Conservation (phyloP, 2,113 vertebrate genomes). For the Craseonycteris thonglongyai region DNA sequence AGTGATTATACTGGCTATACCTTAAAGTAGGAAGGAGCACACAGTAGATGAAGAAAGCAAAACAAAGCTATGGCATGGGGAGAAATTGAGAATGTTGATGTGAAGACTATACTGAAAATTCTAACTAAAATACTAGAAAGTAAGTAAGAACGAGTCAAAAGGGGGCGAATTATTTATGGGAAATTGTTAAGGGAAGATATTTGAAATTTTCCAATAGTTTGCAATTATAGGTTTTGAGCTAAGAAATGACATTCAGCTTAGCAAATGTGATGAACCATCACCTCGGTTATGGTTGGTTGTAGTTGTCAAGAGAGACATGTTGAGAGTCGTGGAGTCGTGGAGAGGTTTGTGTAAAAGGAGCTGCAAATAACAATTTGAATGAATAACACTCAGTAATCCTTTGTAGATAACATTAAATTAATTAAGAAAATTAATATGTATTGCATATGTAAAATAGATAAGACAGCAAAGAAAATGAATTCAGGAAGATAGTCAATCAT, state of each 20-base stretch:
- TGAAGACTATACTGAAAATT: not conserved
- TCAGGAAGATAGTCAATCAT: not conserved
- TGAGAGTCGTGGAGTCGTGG: not conserved
- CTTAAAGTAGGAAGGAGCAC: not conserved
- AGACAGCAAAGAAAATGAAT: not conserved
- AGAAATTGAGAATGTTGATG: not conserved
- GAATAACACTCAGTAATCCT: not conserved
- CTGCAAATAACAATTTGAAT: not conserved
- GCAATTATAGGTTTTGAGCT: not conserved
- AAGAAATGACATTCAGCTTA: not conserved
- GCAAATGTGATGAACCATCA: not conserved
- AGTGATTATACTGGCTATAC: not conserved
- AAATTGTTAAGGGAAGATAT: not conserved
- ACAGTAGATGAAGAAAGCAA: no score
- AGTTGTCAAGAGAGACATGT: not conserved
- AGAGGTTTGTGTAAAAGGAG: not conserved
- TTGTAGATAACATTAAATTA: not conserved
- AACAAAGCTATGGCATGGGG: accelerated
- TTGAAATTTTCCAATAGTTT: not conserved
- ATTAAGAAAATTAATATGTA: not conserved
- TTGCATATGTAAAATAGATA: not conserved
- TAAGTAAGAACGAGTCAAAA: not conserved
- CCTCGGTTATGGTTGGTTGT: not conserved
- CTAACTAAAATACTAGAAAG: not conserved
- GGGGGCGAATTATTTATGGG: not conserved